Base-by-base conservation (phyloP, 2,797 vertebrate genomes). In the Rhabdophis nuchalis region DNA sequence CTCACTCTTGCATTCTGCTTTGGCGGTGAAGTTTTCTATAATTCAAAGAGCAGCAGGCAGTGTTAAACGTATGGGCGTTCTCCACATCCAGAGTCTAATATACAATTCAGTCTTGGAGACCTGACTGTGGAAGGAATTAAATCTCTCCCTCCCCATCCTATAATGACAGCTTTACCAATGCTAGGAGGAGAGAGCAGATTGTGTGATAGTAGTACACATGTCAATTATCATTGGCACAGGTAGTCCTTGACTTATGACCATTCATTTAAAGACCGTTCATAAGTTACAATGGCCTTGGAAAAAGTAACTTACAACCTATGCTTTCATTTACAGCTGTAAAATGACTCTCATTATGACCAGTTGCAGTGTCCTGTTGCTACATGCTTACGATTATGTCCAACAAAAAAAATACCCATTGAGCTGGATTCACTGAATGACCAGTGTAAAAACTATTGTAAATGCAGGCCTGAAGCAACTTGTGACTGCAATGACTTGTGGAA, bases 11-110 rank as follows among this genome's bases (percentile, higher is more conserved):
- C 87, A 25, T 91, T 92, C 93, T 97, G 96, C 77, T 94, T 96
- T 89, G 95, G 95, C 32, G 95, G 92, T 86, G 91, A 95, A 93
- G 97, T 95, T 96, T 96, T 97, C 98, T 98, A 95, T 93, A 92
- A 85, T 96, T 93, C 96, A 95, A 96, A 95, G 92, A 96, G 96
- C 64, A 96, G 0, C 72, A 96, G 0, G 0, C 95, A 94, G 18
- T 29, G 32, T 90, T 90, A 92, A 50, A 64, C 56, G 11, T 61
- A 64, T 50, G 32, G 13, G 18, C 10, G 20, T 14, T 89, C 54
- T 72, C n/a, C 9, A 18, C 29, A 72, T 32, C 53, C 57, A 89
- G 9, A 25, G 36, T 82, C 72, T 4, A 53, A 60, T 41, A 13
- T 52, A 32, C 14, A 61, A 18, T 60, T 8, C 1, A 60, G 11